Evolutionary conservation across 2,888 invertebrate genomes (phyloP).

Genomic region (Chloroclystis v-ata): DNA sequence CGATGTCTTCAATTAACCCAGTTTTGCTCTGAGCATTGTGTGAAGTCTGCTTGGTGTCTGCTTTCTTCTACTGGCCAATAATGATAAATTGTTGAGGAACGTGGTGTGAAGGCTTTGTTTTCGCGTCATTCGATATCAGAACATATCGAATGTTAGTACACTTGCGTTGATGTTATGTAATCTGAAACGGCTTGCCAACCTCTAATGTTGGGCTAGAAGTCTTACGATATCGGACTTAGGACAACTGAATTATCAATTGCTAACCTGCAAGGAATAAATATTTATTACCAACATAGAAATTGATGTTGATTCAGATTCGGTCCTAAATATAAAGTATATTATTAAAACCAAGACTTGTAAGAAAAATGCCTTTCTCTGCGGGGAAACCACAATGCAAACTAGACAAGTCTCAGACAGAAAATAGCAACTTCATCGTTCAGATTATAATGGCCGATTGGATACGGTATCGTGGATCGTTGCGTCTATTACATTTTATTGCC

Average conservation of each 20-base stretch:
- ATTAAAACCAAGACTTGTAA: not conserved
- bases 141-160: constrained; percentile 46
- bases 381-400: constrained; percentile 23
- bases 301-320: no score
- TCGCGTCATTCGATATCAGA: constrained; percentile 55
- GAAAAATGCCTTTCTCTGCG: constrained; percentile 13
- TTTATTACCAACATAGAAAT: no score
- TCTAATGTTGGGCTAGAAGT: constrained; percentile 20
- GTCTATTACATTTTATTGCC: constrained; percentile 1
- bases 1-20: constrained; percentile 74
- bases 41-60: constrained; percentile 70
- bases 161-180: constrained; percentile 36
- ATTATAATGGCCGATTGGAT: constrained; percentile 32
- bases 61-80: constrained; percentile 65
- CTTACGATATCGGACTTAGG: constrained; percentile 3
- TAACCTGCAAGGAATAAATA: no score
- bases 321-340: no score
- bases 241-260: no score
- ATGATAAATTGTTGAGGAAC: constrained; percentile 62
- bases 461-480: constrained; percentile 21
- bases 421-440: constrained; percentile 26
- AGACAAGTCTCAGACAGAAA: constrained; percentile 39
- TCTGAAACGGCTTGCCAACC: constrained; percentile 31
- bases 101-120: constrained; percentile 49
- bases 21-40: constrained; percentile 64